phyloP scores from a whole-genome alignment of 2,113 vertebrate genomes.

The Tragelaphus strepsiceros region DNA sequence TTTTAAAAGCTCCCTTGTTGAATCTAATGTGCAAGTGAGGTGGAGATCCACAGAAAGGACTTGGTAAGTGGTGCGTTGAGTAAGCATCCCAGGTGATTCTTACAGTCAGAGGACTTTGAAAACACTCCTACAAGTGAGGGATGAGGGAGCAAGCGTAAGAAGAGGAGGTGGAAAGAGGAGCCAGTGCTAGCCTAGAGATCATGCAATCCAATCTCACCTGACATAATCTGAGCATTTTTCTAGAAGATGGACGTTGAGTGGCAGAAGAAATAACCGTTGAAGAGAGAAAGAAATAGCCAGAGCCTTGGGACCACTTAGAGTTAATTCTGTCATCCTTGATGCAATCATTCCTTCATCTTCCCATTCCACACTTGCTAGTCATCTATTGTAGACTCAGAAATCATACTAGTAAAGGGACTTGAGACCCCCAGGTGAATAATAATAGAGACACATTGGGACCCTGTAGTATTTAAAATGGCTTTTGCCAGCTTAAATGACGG shows the following conservation, averaged over 20 bases:
- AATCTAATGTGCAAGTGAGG: neutral
- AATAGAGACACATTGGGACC: neutral
- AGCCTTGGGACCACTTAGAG: neutral
- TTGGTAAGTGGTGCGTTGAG: neutral
- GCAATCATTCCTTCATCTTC: neutral
- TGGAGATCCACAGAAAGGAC: neutral
- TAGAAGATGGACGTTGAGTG: neutral
- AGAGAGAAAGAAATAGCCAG: neutral
- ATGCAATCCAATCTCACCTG: neutral
- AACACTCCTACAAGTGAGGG: neutral
- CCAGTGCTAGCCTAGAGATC: neutral
- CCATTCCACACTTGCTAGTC: neutral
- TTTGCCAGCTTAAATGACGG: neutral
- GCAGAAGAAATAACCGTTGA: neutral
- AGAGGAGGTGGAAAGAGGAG: neutral
- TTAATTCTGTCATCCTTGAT: neutral
- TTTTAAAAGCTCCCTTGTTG: constrained; percentile 41
- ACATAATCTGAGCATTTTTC: neutral
- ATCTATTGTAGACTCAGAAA: neutral
- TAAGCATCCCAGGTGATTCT: neutral
- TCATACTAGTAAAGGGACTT: neutral
- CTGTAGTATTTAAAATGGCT: neutral
- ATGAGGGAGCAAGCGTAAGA: neutral
- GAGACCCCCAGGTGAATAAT: neutral
- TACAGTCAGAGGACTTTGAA: neutral